Conservation (phyloP, 2,888 invertebrate species). For the Theretra japonica region DNA sequence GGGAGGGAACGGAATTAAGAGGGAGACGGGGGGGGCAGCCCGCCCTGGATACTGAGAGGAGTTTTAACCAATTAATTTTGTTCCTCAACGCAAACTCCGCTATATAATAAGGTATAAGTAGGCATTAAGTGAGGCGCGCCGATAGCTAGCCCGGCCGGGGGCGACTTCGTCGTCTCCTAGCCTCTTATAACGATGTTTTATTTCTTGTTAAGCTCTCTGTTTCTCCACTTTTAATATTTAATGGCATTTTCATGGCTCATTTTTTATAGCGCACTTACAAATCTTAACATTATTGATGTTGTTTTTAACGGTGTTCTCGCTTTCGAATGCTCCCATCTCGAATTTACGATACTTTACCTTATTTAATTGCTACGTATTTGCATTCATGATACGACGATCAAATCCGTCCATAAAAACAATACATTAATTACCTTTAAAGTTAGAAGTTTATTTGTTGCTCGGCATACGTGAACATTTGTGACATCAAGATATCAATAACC, state of each 20-base stretch:
- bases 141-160: constrained; percentile 81
- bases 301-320: constrained; percentile 57
- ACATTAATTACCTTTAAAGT: background rate
- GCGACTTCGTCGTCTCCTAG: constrained; percentile 73
- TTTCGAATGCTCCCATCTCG: constrained; percentile 30
- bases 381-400: background rate
- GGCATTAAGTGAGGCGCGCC: constrained; percentile 84
- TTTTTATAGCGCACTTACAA: constrained; percentile 83
- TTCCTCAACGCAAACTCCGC: constrained; percentile 86
- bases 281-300: constrained; percentile 78
- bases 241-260: constrained; percentile 83
- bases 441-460: too few relatives aligned
- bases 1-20: constrained; percentile 75
- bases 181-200: constrained; percentile 84
- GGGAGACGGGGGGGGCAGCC: constrained; percentile 74
- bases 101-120: constrained; percentile 85
- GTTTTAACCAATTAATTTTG: constrained; percentile 86
- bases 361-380: constrained; percentile 48
- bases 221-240: constrained; percentile 85
- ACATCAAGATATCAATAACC: too few relatives aligned
- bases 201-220: constrained; percentile 85
- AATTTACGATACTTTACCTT: constrained; percentile 37
- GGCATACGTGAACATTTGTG: too few relatives aligned
- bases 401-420: background rate
- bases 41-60: constrained; percentile 85